Base-by-base conservation (phyloP, 2,888 invertebrate species). In the Eucriotettix oculatus region DNA sequence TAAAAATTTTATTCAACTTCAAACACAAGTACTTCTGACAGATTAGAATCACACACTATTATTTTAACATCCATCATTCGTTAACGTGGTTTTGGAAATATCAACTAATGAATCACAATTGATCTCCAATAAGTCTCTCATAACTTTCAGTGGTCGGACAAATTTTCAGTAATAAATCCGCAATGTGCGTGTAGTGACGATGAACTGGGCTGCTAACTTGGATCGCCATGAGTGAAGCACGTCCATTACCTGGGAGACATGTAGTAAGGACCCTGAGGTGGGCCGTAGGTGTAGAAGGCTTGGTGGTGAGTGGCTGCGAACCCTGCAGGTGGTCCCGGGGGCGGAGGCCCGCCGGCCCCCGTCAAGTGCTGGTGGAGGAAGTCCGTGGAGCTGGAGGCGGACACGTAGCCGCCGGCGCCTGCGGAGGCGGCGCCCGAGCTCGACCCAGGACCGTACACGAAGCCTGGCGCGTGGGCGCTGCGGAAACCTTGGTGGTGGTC, bases 231-330 rank as follows among this genome's bases (percentile, higher is more conserved):
- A 29, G 7, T 29, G 29, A 29, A 29, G 29, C 29, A 29, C 29
- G 29, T 29, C 29, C 44, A 55, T 60, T 62, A 63, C 57, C 64
- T 61, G 1, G 64, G 64, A 10, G 64, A 59, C 64, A 64, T 64
- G 55, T 64, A 64, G 44, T 64, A 64, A 5, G 64, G 60, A 0
- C 63, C 61, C 52, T 64, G 64, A 16, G 61, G 64, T 1, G 62
- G 64, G 9, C 64, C 65, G 42, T 61, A 65, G 11, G 65, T 61
- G 54, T 65, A 63, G 58, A 62, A 63, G n/a, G 64, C 60, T 56
- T 64, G 64, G 14, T 62, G 63, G 14, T 59, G 60, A 14, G 61
- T 52, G 29, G 59, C n/a, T 11, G 59, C 16, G 53, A 61, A 61
- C 12, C 61, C 9, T 9, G 64, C 17, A 10, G 59, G 59, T 17